Evolutionary conservation across 2,797 vertebrate genomes (phyloP), one percentile per base, ranked within the genome.

Genomic region (Leptatherina wallacei): DNA sequence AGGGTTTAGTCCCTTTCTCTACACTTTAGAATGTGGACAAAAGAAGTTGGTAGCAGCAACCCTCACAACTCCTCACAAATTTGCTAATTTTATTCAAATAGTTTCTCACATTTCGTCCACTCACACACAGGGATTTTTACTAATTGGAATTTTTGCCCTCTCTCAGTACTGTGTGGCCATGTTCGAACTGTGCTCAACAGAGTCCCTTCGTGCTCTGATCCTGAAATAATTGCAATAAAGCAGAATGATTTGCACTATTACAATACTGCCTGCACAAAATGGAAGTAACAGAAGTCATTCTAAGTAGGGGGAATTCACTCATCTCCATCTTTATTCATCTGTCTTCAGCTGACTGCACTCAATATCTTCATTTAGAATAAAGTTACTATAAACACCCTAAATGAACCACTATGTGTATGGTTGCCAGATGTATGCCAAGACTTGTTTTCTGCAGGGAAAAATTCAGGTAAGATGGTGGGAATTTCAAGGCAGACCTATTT

Each of bases 201-300:
- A 27, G 24, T 27, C 22, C 51, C 51, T 52, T 14, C 11, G 24
- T 27, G 11, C 11, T 52, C 22, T 52, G 22, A 27, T 52, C 51
- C 51, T 52, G 22, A 12, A 24, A 24, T 11, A 24, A 52, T 27
- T 10, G 6, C n/a, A 51, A 52, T 27, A 52, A 27, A 13, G 51
- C 24, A 24, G n/a, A 51, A 51, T 2, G 10, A 24, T 27, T 13
- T 27, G 22, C 11, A 24, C 12, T 13, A 52, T 52, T 52, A 3
- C 22, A 69, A 29, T 59, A 36, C 29, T 27, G 16, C 10, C 49
- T 58, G 14, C 29, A 68, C 30, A 58, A 12, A 61, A 29, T 22
- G 12, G 18, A 49, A 9, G 51, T 5, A 59, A 49, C 58, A 74
- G 44, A n/a, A 63, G 8, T 42, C 61, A 61, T 35, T 32, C 16